phyloP scores from a whole-genome alignment of 2,888 invertebrate species.

The Steinernema carpocapsae region DNA sequence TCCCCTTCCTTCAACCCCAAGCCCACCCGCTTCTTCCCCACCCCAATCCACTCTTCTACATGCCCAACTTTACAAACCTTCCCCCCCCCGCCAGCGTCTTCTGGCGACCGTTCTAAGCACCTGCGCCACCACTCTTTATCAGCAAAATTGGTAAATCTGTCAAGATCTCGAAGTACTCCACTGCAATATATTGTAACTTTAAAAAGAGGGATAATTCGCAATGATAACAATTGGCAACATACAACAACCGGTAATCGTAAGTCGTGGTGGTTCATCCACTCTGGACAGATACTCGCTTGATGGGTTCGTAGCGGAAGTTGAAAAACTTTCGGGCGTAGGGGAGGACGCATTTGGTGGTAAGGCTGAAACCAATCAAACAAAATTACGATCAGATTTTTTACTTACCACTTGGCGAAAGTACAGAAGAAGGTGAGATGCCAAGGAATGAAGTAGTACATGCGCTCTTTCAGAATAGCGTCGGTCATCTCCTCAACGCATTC shows the following conservation, averaged over 20 bases:
- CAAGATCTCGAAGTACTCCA: not conserved
- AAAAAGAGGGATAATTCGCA: too few relatives aligned
- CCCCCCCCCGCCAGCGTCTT: not conserved
- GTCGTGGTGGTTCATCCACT: constrained; percentile 9
- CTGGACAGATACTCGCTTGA: not conserved
- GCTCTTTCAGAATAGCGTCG: constrained; percentile 45
- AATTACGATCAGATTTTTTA: not conserved
- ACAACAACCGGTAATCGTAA: not conserved
- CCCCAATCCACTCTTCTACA: not conserved
- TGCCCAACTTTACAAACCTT: not conserved
- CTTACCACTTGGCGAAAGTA: constrained; percentile 44
- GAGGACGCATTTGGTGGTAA: constrained; percentile 41
- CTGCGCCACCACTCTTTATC: not conserved
- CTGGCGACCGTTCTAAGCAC: constrained; percentile 1
- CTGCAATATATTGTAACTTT: too few relatives aligned
- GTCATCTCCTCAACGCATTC: constrained; percentile 40
- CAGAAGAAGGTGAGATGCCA: constrained; percentile 43
- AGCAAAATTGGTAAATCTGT: not conserved
- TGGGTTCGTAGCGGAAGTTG: constrained; percentile 38
- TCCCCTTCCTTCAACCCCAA: not conserved
- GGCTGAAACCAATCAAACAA: constrained; percentile 32
- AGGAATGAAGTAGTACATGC: constrained; percentile 46
- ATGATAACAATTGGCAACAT: not conserved
- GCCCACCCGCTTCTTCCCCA: not conserved
- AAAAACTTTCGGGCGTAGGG: constrained; percentile 42